Evolutionary conservation across 2,888 invertebrate genomes (phyloP).

Genomic region (Aporophyla nigra): DNA sequence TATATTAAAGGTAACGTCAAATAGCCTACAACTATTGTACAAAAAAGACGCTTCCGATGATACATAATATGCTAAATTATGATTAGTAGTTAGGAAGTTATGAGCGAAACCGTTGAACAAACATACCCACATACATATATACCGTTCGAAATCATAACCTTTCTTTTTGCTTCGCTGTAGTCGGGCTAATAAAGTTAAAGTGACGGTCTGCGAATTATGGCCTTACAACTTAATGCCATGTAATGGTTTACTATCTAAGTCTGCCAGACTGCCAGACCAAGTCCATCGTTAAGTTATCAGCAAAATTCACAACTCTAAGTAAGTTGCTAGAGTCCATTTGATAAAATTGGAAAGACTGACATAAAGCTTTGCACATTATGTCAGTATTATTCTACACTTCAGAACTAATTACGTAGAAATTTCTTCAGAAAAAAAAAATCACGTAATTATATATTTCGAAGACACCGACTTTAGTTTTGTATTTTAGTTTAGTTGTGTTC

Average conservation of each 20-base stretch:
- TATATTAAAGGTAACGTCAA: too few relatives aligned
- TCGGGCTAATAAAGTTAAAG: neutral
- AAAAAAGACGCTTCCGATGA: too few relatives aligned
- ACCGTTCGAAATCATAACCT: too few relatives aligned
- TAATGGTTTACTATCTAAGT: conserved; percentile 40
- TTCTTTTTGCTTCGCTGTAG: too few relatives aligned
- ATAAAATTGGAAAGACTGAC: conserved; percentile 13
- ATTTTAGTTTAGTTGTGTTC: too few relatives aligned
- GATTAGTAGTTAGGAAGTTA: too few relatives aligned
- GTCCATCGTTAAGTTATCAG: conserved; percentile 44
- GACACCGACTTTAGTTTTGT: too few relatives aligned
- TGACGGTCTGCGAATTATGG: neutral
- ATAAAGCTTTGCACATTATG: neutral
- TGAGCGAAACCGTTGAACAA: too few relatives aligned
- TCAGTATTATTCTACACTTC: neutral
- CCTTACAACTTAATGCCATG: conserved; percentile 9
- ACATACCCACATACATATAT: too few relatives aligned
- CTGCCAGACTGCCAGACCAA: conserved; percentile 47
- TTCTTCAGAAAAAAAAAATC: neutral
- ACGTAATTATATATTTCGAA: too few relatives aligned
- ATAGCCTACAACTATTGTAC: too few relatives aligned
- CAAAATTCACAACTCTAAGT: conserved; percentile 33
- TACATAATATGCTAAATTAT: too few relatives aligned
- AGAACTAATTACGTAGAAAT: neutral
- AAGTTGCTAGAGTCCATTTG: neutral